These are phyloP conservation scores for Drosophila erecta DNA, from an alignment of 1,140 invertebrate genomes.

Conservation along the genomic window DNA sequence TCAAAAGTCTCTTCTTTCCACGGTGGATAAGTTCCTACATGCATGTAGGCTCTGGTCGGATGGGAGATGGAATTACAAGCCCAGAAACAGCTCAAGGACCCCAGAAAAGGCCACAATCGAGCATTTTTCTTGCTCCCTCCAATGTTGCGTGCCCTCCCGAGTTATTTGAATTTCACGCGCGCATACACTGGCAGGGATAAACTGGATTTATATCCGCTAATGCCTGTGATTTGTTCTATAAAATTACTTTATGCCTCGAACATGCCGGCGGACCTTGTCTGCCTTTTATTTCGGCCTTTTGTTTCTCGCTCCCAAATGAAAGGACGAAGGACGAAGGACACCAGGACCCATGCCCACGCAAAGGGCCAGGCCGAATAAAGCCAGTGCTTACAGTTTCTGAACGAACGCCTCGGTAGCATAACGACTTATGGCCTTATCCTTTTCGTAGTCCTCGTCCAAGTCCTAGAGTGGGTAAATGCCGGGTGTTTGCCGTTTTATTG, in stretches of 20 bases:
- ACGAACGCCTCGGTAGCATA: conserved; percentile 49
- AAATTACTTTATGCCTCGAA: conserved; percentile 80
- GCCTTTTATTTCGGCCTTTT: conserved; percentile 35
- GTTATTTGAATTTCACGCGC: conserved; percentile 81
- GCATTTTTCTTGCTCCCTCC: conserved; percentile 60
- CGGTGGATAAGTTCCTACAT: conserved; percentile 3
- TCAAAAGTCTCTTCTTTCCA: conserved; percentile 23
- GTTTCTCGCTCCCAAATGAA: conserved; percentile 13
- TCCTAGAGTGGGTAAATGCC: conserved; percentile 40
- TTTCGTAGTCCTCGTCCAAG: conserved; percentile 38
- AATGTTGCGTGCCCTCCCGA: conserved; percentile 46
- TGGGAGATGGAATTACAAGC: conserved; percentile 49
- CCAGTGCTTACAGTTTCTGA: conserved; percentile 58
- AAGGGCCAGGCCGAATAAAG: conserved; percentile 12
- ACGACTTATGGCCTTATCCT: conserved; percentile 72
- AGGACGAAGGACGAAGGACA: conserved; percentile 10
- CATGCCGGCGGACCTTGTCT: conserved; percentile 53
- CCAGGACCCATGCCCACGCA: background rate
- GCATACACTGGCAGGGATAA: conserved; percentile 80
- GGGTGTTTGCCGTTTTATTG: conserved; percentile 43
- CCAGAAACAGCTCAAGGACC: conserved; percentile 45
- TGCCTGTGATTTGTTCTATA: conserved; percentile 83
- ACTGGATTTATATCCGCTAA: conserved; percentile 81
- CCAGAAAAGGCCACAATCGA: conserved; percentile 40
- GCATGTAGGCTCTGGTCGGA: conserved; percentile 7